A percentile compares a stretch with the other conserved stretches of the same genome.
These are phyloP conservation scores for Phrynocephalus guinanensis DNA, from an alignment of 2,797 vertebrate species.

Conservation along the genomic window DNA sequence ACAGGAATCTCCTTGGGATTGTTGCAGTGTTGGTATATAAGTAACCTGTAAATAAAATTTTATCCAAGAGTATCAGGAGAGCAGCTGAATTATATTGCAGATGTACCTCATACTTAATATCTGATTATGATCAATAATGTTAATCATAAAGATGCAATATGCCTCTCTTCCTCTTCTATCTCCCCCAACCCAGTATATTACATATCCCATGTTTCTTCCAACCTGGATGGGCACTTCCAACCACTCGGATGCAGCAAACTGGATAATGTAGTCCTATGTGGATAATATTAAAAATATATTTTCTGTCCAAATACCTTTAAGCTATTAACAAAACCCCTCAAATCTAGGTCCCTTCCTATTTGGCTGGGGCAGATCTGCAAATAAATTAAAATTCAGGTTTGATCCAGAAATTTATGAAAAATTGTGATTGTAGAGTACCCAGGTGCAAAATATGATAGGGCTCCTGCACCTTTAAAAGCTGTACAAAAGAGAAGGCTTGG, in stretches of 20 bases:
- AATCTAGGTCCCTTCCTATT: neutral
- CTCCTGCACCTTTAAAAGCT: neutral
- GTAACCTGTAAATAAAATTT: neutral
- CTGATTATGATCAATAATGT: no score
- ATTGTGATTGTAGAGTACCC: neutral
- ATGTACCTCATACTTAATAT: no score
- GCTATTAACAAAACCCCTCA: neutral
- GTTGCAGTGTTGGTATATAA: neutral
- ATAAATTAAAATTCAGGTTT: neutral
- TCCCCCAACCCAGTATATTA: neutral
- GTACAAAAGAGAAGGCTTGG: neutral
- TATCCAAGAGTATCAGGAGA: neutral
- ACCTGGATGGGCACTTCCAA: neutral
- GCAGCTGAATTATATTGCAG: neutral
- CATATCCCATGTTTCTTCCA: neutral
- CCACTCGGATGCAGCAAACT: neutral
- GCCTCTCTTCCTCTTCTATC: no score
- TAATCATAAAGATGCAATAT: no score
- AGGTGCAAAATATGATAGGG: neutral
- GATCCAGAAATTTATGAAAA: no score
- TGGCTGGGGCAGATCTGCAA: neutral
- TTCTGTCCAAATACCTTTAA: neutral
- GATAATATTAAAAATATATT: neutral
- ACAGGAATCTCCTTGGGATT: neutral
- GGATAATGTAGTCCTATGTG: slow-evolving; percentile 9